These are phyloP conservation scores for Seira musarum DNA, from an alignment of 2,888 invertebrate genomes.

Conservation along the genomic window DNA sequence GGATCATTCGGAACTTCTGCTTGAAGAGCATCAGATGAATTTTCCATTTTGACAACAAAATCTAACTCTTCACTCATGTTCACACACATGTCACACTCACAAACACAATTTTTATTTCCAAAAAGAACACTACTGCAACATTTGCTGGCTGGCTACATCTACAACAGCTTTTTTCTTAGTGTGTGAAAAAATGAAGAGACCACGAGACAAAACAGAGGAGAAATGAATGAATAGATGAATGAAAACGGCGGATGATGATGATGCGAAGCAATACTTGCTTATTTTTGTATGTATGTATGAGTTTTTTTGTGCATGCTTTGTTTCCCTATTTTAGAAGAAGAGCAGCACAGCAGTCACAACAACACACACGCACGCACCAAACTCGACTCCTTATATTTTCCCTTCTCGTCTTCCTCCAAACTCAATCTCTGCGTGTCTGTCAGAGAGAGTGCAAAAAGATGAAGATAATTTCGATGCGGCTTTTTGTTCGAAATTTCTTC, in stretches of 20 bases:
- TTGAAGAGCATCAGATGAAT: slow-evolving; percentile 78
- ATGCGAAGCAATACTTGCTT: slow-evolving; percentile 33
- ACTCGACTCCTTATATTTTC: slow-evolving; percentile 16
- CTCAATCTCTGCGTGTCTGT: slow-evolving; percentile 25
- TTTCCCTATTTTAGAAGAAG: slow-evolving; percentile 47
- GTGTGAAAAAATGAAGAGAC: slow-evolving; percentile 26
- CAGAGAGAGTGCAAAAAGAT: slow-evolving; percentile 27
- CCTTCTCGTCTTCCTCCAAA: neutral
- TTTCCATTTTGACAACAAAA: slow-evolving; percentile 70
- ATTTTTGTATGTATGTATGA: slow-evolving; percentile 23
- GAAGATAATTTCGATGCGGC: slow-evolving; percentile 7
- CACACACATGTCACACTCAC: slow-evolving; percentile 61
- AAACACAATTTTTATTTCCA: slow-evolving; percentile 36
- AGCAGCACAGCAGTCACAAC: slow-evolving; percentile 22
- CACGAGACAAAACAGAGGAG: slow-evolving; percentile 47
- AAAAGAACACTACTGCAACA: neutral
- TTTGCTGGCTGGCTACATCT: slow-evolving; percentile 18
- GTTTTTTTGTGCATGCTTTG: slow-evolving; percentile 42
- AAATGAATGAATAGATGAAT: slow-evolving; percentile 49
- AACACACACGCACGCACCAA: slow-evolving; percentile 8
- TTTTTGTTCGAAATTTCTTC: neutral
- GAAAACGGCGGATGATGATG: slow-evolving; percentile 32
- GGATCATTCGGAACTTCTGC: slow-evolving; percentile 96
- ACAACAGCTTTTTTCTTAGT: neutral
- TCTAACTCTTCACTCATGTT: slow-evolving; percentile 70